Evolutionary conservation across 2,797 vertebrate species (phyloP).

Genomic region (Otus scops): DNA sequence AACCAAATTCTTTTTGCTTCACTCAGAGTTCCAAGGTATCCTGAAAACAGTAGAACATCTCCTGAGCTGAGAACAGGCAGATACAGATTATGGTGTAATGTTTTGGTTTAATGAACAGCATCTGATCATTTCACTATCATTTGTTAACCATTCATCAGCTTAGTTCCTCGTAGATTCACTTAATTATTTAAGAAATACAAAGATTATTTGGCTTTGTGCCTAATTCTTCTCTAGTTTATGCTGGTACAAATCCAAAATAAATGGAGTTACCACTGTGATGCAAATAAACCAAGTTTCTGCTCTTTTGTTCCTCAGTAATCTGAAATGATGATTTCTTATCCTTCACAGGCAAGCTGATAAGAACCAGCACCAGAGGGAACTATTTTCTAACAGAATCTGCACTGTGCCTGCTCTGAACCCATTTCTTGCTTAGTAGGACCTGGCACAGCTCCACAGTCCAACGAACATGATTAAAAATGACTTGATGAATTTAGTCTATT

Average conservation of each 20-base stretch:
- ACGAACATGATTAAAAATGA: neutral
- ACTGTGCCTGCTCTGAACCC: conserved; percentile 1
- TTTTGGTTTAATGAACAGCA: neutral
- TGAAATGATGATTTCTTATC: conserved; percentile 10
- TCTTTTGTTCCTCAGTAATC: neutral
- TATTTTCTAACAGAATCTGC: neutral
- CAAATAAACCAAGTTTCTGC: conserved; percentile 3
- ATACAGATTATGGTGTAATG: neutral
- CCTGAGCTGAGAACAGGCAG: neutral
- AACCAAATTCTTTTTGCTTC: neutral
- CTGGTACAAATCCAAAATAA: conserved; percentile 33
- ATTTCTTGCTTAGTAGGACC: conserved; percentile 32
- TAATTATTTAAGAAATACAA: conserved; percentile 32
- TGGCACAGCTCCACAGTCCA: conserved; percentile 19
- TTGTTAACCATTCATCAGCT: conserved; percentile 1
- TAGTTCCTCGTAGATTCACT: neutral
- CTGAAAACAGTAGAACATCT: neutral
- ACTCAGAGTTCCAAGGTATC: neutral
- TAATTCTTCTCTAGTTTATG: neutral
- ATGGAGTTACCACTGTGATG: neutral
- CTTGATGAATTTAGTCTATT: neutral
- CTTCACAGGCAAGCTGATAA: neutral
- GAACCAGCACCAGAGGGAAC: conserved; percentile 25
- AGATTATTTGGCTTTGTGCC: conserved; percentile 5
- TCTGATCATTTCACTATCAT: neutral